Evolutionary conservation across 2,888 invertebrate genomes (phyloP).

Genomic region (Rhamnusium bicolor): DNA sequence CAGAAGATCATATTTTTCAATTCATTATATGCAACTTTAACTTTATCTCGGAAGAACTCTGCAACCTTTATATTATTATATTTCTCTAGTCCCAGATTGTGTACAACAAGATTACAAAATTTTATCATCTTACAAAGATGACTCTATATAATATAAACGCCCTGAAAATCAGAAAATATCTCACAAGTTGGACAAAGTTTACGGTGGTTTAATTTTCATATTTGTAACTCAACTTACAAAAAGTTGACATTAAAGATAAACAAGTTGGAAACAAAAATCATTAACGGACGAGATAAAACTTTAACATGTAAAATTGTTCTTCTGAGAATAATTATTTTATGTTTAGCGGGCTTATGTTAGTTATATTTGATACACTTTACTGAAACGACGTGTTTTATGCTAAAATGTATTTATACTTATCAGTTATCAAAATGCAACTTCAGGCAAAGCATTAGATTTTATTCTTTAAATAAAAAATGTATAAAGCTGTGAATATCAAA

Average conservation of each 20-base stretch:
- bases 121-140: constrained; percentile 51
- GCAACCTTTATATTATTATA: not conserved
- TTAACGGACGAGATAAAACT: constrained; percentile 28
- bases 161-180: constrained; percentile 49
- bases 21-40: constrained; percentile 9
- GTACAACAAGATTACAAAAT: constrained; percentile 52
- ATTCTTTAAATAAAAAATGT: no score
- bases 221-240: constrained; percentile 34
- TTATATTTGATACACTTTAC: not conserved
- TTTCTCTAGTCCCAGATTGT: constrained; percentile 54
- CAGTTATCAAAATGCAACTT: not conserved
- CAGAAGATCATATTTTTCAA: not conserved
- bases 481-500: no score
- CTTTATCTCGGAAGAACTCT: not conserved
- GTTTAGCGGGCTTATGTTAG: not conserved
- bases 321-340: not conserved
- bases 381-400: not conserved
- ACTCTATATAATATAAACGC: constrained; percentile 51
- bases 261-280: constrained; percentile 23
- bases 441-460: no score
- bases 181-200: constrained; percentile 46
- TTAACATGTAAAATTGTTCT: constrained; percentile 15
- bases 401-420: not conserved
- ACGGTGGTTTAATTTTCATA: constrained; percentile 46
- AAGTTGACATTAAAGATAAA: constrained; percentile 29